These are phyloP conservation scores for Rutilus rutilus DNA, from an alignment of 2,113 vertebrate species.

Conservation along the genomic window DNA sequence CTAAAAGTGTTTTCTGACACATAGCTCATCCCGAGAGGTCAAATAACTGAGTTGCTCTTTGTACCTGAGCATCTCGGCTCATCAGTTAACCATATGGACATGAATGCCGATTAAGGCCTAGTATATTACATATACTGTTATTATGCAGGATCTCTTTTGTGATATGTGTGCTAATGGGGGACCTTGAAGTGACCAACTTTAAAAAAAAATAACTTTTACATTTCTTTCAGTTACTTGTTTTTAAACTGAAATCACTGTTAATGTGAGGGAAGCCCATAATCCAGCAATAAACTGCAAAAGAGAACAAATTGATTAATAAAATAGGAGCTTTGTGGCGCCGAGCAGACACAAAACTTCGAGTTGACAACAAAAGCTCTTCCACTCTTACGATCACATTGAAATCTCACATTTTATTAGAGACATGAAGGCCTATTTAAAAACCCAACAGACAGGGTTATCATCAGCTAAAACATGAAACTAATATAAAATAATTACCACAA, in stretches of 20 bases:
- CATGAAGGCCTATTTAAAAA: neutral
- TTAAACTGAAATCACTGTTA: neutral
- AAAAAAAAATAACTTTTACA: neutral
- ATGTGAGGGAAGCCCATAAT: neutral
- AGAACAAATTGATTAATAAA: neutral
- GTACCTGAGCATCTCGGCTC: neutral
- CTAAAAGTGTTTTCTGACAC: slow-evolving; percentile 10
- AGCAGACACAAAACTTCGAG: neutral
- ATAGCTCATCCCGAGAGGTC: neutral
- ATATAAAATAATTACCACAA: neutral
- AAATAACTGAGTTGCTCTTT: slow-evolving; percentile 7
- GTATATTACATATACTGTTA: neutral
- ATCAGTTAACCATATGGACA: neutral
- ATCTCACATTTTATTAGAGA: neutral
- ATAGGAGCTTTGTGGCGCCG: neutral
- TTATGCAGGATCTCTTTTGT: neutral
- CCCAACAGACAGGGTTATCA: neutral
- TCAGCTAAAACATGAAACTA: neutral
- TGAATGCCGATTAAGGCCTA: neutral
- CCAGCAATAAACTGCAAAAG: neutral
- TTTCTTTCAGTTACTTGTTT: neutral
- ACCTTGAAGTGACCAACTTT: neutral
- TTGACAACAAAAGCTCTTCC: neutral
- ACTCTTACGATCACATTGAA: neutral
- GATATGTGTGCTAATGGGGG: neutral